A percentile compares a stretch with the other conserved stretches of the same genome.
These are phyloP conservation scores for Acinonyx jubatus DNA, from an alignment of 2,113 vertebrate genomes.

Conservation along the genomic window DNA sequence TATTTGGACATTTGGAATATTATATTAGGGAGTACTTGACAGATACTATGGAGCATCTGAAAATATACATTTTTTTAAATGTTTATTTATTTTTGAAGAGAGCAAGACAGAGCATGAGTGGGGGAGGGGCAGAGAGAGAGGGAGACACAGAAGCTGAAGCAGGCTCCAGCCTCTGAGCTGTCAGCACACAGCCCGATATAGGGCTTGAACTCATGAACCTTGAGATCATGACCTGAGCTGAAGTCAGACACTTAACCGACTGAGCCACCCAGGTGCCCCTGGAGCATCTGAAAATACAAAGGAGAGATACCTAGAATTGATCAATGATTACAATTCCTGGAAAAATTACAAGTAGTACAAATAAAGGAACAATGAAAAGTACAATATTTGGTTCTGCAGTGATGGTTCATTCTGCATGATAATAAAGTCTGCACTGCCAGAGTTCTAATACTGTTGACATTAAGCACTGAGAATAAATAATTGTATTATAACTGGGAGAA, in stretches of 20 bases:
- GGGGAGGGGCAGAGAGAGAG: too few species aligned
- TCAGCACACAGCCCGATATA: too few species aligned
- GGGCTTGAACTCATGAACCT: too few species aligned
- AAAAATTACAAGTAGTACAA: not conserved
- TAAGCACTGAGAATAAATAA: not conserved
- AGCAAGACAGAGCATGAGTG: too few species aligned
- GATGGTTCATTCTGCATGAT: not conserved
- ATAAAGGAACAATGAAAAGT: not conserved
- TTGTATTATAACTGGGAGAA: not conserved
- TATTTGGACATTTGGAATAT: not conserved
- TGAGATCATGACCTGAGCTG: too few species aligned
- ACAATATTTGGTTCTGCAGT: not conserved
- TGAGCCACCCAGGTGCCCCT: too few species aligned
- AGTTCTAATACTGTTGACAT: not conserved
- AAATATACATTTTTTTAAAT: not conserved
- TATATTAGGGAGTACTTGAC: not conserved
- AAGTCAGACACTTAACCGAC: too few species aligned
- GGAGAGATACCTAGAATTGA: not conserved
- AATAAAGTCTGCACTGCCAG: not conserved
- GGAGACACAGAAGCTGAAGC: too few species aligned
- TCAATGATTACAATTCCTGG: not conserved
- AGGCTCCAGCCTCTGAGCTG: too few species aligned
- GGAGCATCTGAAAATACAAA: not conserved
- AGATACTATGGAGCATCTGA: not conserved
- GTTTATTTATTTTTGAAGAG: too few species aligned